Percentiles rank a stretch among this genome's conserved stretches.
These are phyloP conservation scores for Delia radicum DNA, from an alignment of 1,140 invertebrate species.

Conservation along the genomic window DNA sequence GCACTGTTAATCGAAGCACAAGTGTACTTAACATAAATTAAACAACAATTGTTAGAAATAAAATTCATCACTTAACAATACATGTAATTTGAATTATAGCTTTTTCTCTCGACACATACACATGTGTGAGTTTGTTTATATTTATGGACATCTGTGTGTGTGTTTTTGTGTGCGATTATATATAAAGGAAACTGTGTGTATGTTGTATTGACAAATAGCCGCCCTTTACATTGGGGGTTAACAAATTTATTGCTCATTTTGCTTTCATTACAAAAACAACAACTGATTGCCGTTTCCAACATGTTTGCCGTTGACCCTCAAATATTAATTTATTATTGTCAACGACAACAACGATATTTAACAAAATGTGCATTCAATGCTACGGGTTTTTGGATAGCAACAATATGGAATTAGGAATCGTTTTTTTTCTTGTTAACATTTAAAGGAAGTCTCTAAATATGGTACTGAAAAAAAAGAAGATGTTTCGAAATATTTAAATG, in stretches of 20 bases:
- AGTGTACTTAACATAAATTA: no score
- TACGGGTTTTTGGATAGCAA: no score
- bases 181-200: neutral
- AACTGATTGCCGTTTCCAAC: neutral
- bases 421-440: no score
- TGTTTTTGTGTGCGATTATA: neutral
- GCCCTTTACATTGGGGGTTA: neutral
- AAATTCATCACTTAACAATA: no score
- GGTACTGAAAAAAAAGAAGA: no score
- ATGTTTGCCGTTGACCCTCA: neutral
- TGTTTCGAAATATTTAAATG: no score
- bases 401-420: no score
- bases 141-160: neutral
- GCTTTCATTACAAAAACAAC: neutral
- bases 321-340: neutral
- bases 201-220: neutral
- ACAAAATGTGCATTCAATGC: neutral
- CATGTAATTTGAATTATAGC: no score
- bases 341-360: neutral
- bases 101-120: no score
- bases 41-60: no score
- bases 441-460: no score
- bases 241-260: neutral
- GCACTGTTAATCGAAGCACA: no score
- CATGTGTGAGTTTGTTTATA: neutral